These are phyloP conservation scores for Characodon lateralis DNA, from an alignment of 2,797 vertebrate genomes.

Conservation along the genomic window DNA sequence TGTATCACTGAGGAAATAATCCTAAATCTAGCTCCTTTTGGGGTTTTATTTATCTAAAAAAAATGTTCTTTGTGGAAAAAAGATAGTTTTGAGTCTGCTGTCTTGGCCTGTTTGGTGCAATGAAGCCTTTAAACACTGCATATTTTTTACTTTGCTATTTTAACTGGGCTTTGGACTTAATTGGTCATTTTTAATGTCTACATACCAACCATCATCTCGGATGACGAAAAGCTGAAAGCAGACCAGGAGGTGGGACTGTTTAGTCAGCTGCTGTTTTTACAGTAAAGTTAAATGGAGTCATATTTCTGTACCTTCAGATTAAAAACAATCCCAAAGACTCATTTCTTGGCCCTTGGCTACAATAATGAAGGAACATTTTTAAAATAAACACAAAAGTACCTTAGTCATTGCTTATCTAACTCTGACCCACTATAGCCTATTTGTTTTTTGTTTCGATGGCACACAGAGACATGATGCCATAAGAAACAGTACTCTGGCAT, in stretches of 20 bases:
- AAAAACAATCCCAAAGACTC: slow-evolving; percentile 4
- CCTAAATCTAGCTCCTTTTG: slow-evolving; percentile 6
- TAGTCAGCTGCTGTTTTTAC: slow-evolving; percentile 20
- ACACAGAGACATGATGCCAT: background rate
- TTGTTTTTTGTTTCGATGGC: background rate
- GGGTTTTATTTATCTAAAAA: slow-evolving; percentile 27
- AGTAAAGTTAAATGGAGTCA: slow-evolving; percentile 12
- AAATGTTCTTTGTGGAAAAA: background rate
- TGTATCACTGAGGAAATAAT: slow-evolving; percentile 3
- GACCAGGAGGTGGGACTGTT: slow-evolving; percentile 5
- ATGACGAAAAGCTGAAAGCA: background rate
- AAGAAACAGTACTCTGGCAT: background rate
- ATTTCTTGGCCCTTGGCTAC: background rate
- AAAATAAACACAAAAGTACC: background rate
- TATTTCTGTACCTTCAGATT: slow-evolving; percentile 1
- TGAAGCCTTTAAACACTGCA: background rate
- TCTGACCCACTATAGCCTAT: background rate
- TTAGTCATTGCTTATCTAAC: background rate
- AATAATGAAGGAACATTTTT: background rate
- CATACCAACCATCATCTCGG: background rate
- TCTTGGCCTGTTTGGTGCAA: background rate
- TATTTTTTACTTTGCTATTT: background rate
- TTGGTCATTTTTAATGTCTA: background rate
- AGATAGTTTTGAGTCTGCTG: slow-evolving; percentile 1
- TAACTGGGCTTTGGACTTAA: background rate